phyloP scores from a whole-genome alignment of 2,113 vertebrate species.

The Bothrops jararaca region DNA sequence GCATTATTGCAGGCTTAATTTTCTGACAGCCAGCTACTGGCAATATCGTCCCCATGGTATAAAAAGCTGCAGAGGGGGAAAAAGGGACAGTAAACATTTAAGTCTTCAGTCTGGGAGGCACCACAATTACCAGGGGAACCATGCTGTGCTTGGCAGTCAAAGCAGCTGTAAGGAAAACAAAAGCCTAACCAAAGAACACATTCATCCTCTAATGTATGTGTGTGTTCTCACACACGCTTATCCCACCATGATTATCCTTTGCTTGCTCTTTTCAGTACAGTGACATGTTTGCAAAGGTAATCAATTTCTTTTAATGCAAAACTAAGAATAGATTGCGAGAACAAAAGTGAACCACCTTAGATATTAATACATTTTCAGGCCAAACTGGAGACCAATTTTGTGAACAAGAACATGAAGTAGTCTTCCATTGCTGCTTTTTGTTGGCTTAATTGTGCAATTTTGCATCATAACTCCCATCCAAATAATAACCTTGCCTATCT shows the following conservation, averaged over 20 bases:
- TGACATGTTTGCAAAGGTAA: not conserved
- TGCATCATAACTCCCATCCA: not conserved
- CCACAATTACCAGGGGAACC: not conserved
- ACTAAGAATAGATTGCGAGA: not conserved
- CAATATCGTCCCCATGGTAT: not conserved
- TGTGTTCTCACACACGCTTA: not conserved
- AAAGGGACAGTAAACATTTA: not conserved
- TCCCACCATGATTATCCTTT: not conserved
- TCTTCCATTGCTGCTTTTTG: not conserved
- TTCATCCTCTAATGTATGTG: not conserved
- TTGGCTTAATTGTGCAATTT: not conserved
- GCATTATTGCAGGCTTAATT: not conserved
- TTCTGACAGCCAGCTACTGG: not conserved
- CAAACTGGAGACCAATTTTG: not conserved
- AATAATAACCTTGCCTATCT: not conserved
- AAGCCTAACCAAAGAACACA: not conserved
- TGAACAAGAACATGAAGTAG: not conserved
- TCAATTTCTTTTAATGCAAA: not conserved
- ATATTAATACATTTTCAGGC: not conserved
- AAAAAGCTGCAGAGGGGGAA: not conserved
- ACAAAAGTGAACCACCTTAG: not conserved
- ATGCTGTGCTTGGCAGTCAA: not conserved
- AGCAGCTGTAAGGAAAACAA: constrained; percentile 1
- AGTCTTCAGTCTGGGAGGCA: not conserved
- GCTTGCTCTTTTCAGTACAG: not conserved